Conservation (phyloP, 2,888 invertebrate genomes). For the Cheilosia impressa region DNA sequence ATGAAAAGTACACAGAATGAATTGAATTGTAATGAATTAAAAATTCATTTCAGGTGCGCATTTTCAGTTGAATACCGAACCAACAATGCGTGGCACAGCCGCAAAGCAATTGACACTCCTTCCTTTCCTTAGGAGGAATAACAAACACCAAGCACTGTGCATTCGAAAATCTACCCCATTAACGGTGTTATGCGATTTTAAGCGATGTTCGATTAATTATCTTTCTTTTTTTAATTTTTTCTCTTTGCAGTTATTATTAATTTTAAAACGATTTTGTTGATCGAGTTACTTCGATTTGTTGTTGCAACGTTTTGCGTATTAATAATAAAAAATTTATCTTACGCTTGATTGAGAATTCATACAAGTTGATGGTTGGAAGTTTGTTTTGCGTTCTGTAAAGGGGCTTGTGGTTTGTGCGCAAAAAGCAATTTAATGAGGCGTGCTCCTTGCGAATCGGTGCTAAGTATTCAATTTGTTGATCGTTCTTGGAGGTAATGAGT, state of each 20-base stretch:
- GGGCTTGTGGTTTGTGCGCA: neutral
- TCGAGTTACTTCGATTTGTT: neutral
- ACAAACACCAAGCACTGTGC: conserved; percentile 1
- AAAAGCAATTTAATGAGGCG: conserved; percentile 34
- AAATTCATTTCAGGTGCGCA: conserved; percentile 37
- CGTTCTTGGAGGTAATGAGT: conserved; percentile 34
- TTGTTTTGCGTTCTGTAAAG: too few relatives aligned
- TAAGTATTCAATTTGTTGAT: conserved; percentile 58
- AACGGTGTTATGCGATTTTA: neutral
- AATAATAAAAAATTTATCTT: conserved; percentile 6
- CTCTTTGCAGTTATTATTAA: neutral
- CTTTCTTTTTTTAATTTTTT: too few relatives aligned
- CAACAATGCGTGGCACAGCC: conserved; percentile 33
- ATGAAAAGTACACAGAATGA: too few relatives aligned
- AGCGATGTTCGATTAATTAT: neutral
- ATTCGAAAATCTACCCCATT: conserved; percentile 1
- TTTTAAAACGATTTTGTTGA: conserved; percentile 3
- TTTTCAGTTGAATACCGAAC: conserved; percentile 15
- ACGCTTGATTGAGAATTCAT: conserved; percentile 61
- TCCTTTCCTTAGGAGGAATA: conserved; percentile 1
- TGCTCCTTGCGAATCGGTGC: conserved; percentile 46
- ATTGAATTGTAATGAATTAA: too few relatives aligned
- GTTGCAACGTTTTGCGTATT: neutral
- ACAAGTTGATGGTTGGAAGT: conserved; percentile 39
- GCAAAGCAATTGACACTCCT: conserved; percentile 45